Evolutionary conservation across 2,113 vertebrate species (phyloP).

Genomic region (Thymallus thymallus): DNA sequence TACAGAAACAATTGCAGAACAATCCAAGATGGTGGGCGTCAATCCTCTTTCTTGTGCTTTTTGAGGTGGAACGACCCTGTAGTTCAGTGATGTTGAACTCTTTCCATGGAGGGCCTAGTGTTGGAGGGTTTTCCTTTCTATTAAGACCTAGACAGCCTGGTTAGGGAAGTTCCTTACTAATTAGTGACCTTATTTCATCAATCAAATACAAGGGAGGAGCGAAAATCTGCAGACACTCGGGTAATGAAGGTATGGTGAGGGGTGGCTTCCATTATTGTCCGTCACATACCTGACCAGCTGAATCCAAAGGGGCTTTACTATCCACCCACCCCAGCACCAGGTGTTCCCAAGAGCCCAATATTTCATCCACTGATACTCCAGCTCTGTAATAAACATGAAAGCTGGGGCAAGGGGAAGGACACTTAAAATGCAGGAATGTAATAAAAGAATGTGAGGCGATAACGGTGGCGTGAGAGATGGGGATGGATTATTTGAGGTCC

Average conservation of each 20-base stretch:
- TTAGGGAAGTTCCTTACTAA: too few relatives aligned
- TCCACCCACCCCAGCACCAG: slow-evolving; percentile 23
- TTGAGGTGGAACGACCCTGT: background rate
- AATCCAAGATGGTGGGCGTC: too few relatives aligned
- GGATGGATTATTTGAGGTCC: slow-evolving; percentile 23
- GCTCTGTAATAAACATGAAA: slow-evolving; percentile 15
- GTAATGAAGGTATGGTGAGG: slow-evolving; percentile 13
- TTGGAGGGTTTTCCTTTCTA: too few relatives aligned
- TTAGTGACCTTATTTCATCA: too few relatives aligned
- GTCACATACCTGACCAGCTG: slow-evolving; percentile 27
- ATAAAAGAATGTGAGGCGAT: slow-evolving; percentile 6
- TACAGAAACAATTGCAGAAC: too few relatives aligned
- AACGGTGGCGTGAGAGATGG: background rate
- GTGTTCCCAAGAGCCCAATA: slow-evolving; percentile 26
- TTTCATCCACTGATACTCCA: background rate
- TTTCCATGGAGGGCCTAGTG: too few relatives aligned
- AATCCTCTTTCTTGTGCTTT: too few relatives aligned
- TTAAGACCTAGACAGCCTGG: too few relatives aligned
- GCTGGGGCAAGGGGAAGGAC: slow-evolving; percentile 2
- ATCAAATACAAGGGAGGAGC: too few relatives aligned
- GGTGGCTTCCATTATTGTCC: slow-evolving; percentile 19
- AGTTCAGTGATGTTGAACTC: background rate
- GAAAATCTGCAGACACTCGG: too few relatives aligned
- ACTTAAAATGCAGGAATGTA: slow-evolving; percentile 24
- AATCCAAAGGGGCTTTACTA: background rate